Base-by-base conservation (phyloP, 2,113 vertebrate genomes). In the Paramormyrops kingsleyae region DNA sequence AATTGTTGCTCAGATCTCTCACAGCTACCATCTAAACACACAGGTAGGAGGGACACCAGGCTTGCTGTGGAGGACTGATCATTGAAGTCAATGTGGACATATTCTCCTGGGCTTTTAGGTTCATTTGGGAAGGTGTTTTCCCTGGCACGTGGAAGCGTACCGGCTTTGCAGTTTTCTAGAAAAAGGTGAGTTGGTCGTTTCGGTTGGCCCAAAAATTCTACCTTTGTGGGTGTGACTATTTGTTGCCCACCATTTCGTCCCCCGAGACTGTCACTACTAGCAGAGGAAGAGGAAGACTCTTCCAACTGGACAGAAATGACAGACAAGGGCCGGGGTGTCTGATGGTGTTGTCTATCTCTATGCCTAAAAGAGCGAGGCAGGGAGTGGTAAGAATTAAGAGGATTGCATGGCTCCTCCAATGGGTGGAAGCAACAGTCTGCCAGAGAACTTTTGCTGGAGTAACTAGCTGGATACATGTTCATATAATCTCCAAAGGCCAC, bases 381-480 rank as follows among this genome's bases (percentile, higher is more conserved):
- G 0, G 97, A 98, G 93, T 96, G 98, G 93, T 97, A 98, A 27
- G 96, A 97, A 77, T 96, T 96, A 56, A 95, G 93, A 1, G 96
- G 94, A 70, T 96, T 97, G 91, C 94, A 94, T 21, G 94, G 91
- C 80, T 96, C 95, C 19, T 94, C 93, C 4, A 91, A 93, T 0
- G 92, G 88, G 1, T 94, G 96, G 0, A 95, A 97, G 90, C 96
- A 98, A 93, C 96, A 96, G 91, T 98, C 96, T 0, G 97, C 97
- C 0, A 97, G 97, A 39, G 97, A 97, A 93, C 96, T 96, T 83
- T 96, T 97, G 49, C 95, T 95, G 66, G 97, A 97, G 90, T 96
- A 96, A 62, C 97, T 97, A 85, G 95, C 97, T 0, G 97, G 97
- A 2, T 97, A 98, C 97, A 98, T 98, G 93, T 98, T 98, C 90